These are phyloP conservation scores for Heliconius nattereri DNA, from an alignment of 1,140 invertebrate species.

Conservation along the genomic window DNA sequence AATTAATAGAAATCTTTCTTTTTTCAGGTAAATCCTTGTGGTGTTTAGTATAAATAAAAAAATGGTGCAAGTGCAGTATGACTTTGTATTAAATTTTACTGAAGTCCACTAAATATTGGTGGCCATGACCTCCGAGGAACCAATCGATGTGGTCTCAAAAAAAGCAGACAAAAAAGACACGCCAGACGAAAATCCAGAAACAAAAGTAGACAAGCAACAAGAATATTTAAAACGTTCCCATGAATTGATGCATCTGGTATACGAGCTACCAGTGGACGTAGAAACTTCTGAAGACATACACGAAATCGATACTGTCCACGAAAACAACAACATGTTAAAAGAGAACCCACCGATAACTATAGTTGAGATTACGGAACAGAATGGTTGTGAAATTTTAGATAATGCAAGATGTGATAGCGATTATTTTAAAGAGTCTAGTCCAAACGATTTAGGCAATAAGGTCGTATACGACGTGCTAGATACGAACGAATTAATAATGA, in stretches of 20 bases:
- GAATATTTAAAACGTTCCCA: constrained; percentile 64
- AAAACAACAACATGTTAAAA: constrained; percentile 73
- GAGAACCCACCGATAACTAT: constrained; percentile 76
- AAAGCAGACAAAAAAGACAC: constrained; percentile 62
- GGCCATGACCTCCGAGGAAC: constrained; percentile 75
- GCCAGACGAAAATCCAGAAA: constrained; percentile 50
- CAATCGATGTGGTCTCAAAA: constrained; percentile 65
- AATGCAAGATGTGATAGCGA: constrained; percentile 62
- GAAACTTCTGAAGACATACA: constrained; percentile 23
- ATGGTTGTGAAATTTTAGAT: constrained; percentile 71
- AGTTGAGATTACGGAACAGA: constrained; percentile 72
- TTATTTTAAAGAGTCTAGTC: constrained; percentile 64
- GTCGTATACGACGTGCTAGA: constrained; percentile 67
- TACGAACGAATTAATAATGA: constrained; percentile 64
- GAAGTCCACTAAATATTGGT: constrained; percentile 42
- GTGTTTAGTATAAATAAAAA: constrained; percentile 19
- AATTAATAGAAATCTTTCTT: no score
- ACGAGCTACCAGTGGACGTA: constrained; percentile 73
- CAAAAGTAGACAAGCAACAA: constrained; percentile 52
- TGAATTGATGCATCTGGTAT: constrained; percentile 77
- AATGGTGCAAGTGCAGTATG: constrained; percentile 51
- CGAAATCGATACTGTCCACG: constrained; percentile 39
- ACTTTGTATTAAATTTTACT: constrained; percentile 28
- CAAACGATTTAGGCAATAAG: constrained; percentile 66
- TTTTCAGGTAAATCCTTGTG: constrained; percentile 33